Conservation (phyloP, 1,140 invertebrate species). For the Sipha flava region DNA sequence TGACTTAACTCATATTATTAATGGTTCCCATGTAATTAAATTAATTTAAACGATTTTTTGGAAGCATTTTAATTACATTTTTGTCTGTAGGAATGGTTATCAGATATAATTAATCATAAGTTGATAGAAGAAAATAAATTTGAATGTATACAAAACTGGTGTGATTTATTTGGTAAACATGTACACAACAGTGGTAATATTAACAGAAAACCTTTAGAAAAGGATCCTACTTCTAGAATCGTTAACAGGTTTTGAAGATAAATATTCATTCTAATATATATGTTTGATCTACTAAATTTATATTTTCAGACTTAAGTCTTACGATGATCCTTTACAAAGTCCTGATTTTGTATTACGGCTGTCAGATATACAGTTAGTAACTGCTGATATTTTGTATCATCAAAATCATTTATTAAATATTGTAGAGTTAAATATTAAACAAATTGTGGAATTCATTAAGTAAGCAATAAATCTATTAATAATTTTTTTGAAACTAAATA, state of each 20-base stretch:
- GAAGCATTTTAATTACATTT: background rate
- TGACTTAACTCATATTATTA: constrained; percentile 48
- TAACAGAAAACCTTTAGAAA: constrained; percentile 28
- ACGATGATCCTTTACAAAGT: constrained; percentile 52
- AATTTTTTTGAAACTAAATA: background rate
- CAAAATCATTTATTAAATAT: background rate
- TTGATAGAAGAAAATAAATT: constrained; percentile 48
- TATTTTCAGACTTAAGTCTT: constrained; percentile 47
- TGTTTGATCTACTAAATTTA: background rate
- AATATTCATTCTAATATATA: background rate
- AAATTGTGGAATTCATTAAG: constrained; percentile 11
- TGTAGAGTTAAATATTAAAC: constrained; percentile 7
- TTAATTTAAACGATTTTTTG: background rate
- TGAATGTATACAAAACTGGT: constrained; percentile 48
- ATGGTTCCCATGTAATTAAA: constrained; percentile 47
- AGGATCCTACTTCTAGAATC: constrained; percentile 36
- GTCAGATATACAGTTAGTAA: background rate
- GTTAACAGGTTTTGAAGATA: constrained; percentile 44
- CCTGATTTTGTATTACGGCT: constrained; percentile 41
- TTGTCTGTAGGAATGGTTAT: constrained; percentile 51
- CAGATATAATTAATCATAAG: constrained; percentile 57
- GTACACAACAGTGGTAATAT: background rate
- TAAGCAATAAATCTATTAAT: background rate
- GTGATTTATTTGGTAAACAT: constrained; percentile 38
- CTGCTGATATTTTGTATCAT: background rate